Evolutionary conservation across 37 sponge, comb jelly and placozoan species (phyloP).

Genomic region (Oscarella lobularis): DNA sequence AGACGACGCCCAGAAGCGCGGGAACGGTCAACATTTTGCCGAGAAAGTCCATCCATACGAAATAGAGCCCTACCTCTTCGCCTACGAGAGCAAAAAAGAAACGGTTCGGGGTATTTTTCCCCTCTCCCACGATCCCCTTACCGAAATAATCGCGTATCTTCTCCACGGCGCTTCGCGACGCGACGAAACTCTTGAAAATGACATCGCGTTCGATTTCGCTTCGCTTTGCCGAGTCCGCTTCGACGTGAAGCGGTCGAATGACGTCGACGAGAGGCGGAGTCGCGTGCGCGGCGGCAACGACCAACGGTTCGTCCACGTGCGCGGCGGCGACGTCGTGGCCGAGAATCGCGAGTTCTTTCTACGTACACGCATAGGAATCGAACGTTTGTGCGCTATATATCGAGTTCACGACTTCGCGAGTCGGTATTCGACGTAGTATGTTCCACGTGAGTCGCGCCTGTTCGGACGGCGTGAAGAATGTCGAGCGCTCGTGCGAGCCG

Average conservation of each 20-base stretch:
- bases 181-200: slow-evolving; percentile 17
- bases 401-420: no score
- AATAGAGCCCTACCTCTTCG: slow-evolving; percentile 52
- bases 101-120: no score
- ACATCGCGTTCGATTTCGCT: slow-evolving; percentile 5
- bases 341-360: slow-evolving; percentile 6
- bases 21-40: slow-evolving; percentile 18
- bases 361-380: no score
- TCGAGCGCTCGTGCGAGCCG: not conserved
- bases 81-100: no score
- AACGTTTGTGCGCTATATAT: no score
- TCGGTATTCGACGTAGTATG: not conserved
- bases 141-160: slow-evolving; percentile 45
- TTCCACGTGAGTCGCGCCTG: slow-evolving; percentile 20
- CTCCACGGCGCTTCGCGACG: slow-evolving; percentile 13
- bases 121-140: no score
- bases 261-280: slow-evolving; percentile 19
- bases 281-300: slow-evolving; percentile 12
- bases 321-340: slow-evolving; percentile 13
- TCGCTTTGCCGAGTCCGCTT: not conserved
- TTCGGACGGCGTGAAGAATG: slow-evolving; percentile 37
- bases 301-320: slow-evolving; percentile 15
- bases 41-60: slow-evolving; percentile 71
- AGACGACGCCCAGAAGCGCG: slow-evolving; percentile 23
- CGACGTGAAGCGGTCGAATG: slow-evolving; percentile 36